A percentile compares a stretch with the other conserved stretches of the same genome.
phyloP scores from a whole-genome alignment of 2,797 vertebrate species.

The Australoheros facetus region DNA sequence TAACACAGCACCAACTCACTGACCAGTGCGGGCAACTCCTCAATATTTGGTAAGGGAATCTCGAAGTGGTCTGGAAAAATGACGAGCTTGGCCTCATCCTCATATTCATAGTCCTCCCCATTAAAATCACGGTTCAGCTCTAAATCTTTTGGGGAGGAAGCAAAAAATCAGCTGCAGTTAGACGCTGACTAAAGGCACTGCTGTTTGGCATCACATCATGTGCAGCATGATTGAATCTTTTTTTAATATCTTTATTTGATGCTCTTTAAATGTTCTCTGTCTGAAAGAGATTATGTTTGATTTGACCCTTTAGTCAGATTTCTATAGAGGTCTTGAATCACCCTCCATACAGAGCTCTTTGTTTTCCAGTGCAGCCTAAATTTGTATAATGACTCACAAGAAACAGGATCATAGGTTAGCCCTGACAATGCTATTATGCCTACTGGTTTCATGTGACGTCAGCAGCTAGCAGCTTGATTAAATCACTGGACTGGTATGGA shows the following conservation, averaged over 20 bases:
- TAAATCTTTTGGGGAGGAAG: slow-evolving; percentile 89
- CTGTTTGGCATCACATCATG: neutral
- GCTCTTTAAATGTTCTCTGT: neutral
- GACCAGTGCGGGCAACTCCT: slow-evolving; percentile 98
- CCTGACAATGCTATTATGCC: slow-evolving; percentile 37
- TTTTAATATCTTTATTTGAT: neutral
- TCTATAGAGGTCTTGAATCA: neutral
- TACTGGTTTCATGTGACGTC: slow-evolving; percentile 43
- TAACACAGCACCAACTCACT: slow-evolving; percentile 83
- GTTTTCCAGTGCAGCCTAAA: slow-evolving; percentile 33
- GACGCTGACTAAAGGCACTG: neutral
- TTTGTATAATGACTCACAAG: slow-evolving; percentile 51
- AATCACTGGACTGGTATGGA: slow-evolving; percentile 58
- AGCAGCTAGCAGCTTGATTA: slow-evolving; percentile 37
- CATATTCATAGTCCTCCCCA: slow-evolving; percentile 94
- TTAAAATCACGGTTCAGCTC: slow-evolving; percentile 94
- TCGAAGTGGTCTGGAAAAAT: slow-evolving; percentile 99
- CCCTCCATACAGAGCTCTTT: slow-evolving; percentile 12
- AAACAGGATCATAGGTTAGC: slow-evolving; percentile 44
- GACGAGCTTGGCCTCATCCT: slow-evolving; percentile 98
- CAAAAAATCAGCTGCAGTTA: slow-evolving; percentile 54
- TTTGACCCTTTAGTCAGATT: neutral
- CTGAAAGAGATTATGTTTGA: neutral
- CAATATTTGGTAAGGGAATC: slow-evolving; percentile 98
- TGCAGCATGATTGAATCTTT: neutral